Evolutionary conservation across 2,113 vertebrate species (phyloP).

Genomic region (Microcebus lehilahytsara): DNA sequence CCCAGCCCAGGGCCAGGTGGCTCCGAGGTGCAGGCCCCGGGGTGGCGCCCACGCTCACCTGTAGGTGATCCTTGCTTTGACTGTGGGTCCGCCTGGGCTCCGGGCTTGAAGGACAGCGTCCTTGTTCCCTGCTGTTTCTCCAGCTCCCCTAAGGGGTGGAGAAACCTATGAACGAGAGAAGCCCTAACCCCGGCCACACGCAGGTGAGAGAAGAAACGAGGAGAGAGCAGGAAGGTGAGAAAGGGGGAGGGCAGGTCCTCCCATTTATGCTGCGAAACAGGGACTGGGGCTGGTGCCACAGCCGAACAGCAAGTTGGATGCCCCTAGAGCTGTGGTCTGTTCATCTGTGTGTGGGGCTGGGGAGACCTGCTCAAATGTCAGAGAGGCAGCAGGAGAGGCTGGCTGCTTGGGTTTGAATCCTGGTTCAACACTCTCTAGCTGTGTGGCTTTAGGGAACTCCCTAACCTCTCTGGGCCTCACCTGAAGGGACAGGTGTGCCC

Average conservation of each 20-base stretch:
- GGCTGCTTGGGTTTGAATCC: neutral
- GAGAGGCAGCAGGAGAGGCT: neutral
- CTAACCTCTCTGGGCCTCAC: neutral
- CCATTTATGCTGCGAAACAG: accelerated
- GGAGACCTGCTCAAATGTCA: neutral
- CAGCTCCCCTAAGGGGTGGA: slow-evolving; percentile 90
- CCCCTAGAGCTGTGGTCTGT: neutral
- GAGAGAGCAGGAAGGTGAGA: neutral
- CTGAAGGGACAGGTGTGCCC: neutral
- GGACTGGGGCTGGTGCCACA: neutral
- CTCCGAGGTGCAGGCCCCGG: accelerated
- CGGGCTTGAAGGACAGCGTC: slow-evolving; percentile 88
- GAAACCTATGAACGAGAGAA: neutral
- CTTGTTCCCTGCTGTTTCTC: slow-evolving; percentile 95
- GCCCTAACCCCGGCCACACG: neutral
- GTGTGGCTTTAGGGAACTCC: neutral
- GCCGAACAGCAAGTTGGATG: accelerated
- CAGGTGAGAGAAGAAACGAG: neutral
- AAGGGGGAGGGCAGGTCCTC: neutral
- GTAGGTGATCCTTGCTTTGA: slow-evolving; percentile 92
- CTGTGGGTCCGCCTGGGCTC: slow-evolving; percentile 91
- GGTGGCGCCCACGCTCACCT: slow-evolving; percentile 83
- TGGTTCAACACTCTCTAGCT: neutral
- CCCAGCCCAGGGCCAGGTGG: neutral
- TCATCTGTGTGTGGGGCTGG: neutral